These are phyloP conservation scores for Euschistus heros DNA, from an alignment of 1,140 invertebrate genomes.

Conservation along the genomic window DNA sequence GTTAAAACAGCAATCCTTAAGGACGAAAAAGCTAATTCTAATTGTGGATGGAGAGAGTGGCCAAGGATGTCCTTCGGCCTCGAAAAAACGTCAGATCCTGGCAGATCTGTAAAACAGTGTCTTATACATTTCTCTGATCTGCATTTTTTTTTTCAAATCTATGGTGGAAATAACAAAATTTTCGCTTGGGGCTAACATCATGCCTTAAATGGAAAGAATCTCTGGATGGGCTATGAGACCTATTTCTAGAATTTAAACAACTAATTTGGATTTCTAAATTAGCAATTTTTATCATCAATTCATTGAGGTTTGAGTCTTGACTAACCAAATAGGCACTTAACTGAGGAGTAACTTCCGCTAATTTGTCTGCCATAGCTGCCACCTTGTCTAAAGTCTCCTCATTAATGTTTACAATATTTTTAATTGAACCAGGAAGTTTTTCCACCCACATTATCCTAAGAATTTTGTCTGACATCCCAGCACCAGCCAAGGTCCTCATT, in stretches of 20 bases:
- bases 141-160: too few species aligned
- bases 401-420: background rate
- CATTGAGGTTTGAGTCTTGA: background rate
- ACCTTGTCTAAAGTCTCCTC: constrained; percentile 9
- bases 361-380: constrained; percentile 11
- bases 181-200: too few species aligned
- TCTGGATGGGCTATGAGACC: background rate
- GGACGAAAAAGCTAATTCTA: too few species aligned
- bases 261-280: background rate
- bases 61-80: too few species aligned
- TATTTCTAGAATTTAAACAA: background rate
- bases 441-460: background rate
- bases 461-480: constrained; percentile 7
- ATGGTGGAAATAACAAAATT: too few species aligned
- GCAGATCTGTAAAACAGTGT: background rate
- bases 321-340: background rate
- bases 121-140: too few species aligned
- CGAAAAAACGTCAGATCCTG: too few species aligned
- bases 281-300: background rate
- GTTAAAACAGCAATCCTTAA: too few species aligned
- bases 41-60: too few species aligned
- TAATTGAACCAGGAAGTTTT: background rate
- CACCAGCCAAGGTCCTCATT: background rate
- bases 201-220: background rate
- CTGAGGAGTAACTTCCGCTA: constrained; percentile 1